Conservation (phyloP, 30 jellyfish, hydroid and myxozoan genomes). For the Pseudorhiza aurosa region DNA sequence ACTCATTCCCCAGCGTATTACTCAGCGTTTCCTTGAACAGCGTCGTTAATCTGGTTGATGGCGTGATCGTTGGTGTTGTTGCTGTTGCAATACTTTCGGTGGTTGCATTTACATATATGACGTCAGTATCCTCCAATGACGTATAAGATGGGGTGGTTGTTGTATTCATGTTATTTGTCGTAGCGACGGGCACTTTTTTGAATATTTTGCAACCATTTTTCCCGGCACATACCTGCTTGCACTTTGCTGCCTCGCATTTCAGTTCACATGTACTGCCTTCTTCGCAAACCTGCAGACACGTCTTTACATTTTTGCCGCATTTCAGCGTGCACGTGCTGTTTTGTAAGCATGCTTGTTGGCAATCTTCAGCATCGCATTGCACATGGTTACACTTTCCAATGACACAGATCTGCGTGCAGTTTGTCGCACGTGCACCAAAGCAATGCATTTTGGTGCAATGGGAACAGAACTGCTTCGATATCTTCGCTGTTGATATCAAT, state of each 20-base stretch:
- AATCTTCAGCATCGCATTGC: slow-evolving; percentile 73
- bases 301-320: slow-evolving; percentile 67
- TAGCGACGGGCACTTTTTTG: neutral
- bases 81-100: neutral
- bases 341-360: slow-evolving; percentile 91
- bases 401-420: slow-evolving; percentile 90
- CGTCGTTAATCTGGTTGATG: neutral
- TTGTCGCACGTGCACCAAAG: slow-evolving; percentile 60
- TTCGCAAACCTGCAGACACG: slow-evolving; percentile 81
- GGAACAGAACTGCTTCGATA: slow-evolving; percentile 88
- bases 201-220: slow-evolving; percentile 19
- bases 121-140: neutral
- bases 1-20: neutral
- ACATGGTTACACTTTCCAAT: slow-evolving; percentile 61
- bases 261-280: slow-evolving; percentile 78
- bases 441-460: slow-evolving; percentile 80
- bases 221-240: slow-evolving; percentile 68
- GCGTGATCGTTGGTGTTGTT: slow-evolving; percentile 15
- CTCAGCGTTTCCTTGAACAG: neutral
- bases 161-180: neutral
- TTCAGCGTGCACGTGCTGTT: slow-evolving; percentile 72
- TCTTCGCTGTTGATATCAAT: slow-evolving; percentile 53
- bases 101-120: neutral
- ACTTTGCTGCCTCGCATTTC: slow-evolving; percentile 72
- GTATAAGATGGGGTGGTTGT: neutral